Conservation (phyloP, 2,888 invertebrate species). For the Eutolmus rufibarbis region DNA sequence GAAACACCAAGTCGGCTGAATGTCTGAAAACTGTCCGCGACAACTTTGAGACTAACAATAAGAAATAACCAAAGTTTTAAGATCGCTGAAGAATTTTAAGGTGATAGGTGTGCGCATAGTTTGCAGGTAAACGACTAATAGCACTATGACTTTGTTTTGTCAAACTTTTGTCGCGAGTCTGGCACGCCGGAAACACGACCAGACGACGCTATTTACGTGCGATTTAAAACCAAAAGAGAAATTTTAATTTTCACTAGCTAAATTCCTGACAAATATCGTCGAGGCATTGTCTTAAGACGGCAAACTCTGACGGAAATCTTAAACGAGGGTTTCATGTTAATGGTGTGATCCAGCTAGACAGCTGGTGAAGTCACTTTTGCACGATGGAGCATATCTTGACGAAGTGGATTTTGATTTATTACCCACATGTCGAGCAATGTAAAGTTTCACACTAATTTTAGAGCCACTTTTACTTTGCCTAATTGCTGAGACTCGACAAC, state of each 20-base stretch:
- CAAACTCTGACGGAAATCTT: background rate
- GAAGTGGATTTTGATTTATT: background rate
- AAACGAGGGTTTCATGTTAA: background rate
- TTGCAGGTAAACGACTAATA: background rate
- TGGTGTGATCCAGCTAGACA: background rate
- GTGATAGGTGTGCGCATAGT: background rate
- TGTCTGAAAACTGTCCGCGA: background rate
- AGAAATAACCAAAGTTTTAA: background rate
- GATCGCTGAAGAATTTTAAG: background rate
- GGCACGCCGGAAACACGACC: background rate
- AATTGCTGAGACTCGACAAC: background rate
- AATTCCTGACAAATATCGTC: background rate
- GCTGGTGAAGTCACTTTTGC: background rate
- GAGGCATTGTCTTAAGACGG: background rate
- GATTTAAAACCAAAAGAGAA: background rate
- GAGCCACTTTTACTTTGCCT: background rate
- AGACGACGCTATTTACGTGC: background rate
- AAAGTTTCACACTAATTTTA: background rate
- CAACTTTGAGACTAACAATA: background rate
- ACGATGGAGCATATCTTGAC: background rate
- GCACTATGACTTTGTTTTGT: slow-evolving; percentile 8
- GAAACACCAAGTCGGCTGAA: background rate
- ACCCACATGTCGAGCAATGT: background rate
- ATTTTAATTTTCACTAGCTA: background rate
- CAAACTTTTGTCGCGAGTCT: background rate